Evolutionary conservation across 1,140 invertebrate species (phyloP), one percentile per base, ranked within the genome.

Genomic region (Contarinia nasturtii): DNA sequence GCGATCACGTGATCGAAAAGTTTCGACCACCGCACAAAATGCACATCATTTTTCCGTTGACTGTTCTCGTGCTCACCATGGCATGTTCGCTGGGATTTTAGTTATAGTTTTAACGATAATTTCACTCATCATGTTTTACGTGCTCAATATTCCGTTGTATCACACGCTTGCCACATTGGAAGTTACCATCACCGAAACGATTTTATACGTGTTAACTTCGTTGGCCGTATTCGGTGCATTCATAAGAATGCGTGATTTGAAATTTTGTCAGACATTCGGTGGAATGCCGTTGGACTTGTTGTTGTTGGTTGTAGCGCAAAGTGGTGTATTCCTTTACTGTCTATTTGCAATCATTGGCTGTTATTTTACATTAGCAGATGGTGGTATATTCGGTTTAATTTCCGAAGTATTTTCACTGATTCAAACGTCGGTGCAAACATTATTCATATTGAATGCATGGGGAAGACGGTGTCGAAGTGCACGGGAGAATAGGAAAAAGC

Each of bases 121-220:
- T 47, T 82, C 80, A 20, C 70, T 87, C n/a, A 86, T 87, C 43
- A 80, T 87, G 64, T 89, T 87, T 64, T 87, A 87, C 61, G 83
- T 88, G 0, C 67, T 86, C 11, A 76, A 79, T 46, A 74, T 72
- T 54, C 70, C 75, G 54, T 56, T 69, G 52, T 66, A 76, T 27
- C 68, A 77, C 50, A 41, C 14, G 14, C 33, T 66, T 34, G 81
- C 79, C 1, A 75, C 80, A 50, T 69, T 77, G 33, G 72, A 82
- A 64, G 76, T 82, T 20, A 80, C 79, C 52, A 66, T 81, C 44
- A 77, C 77, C 36, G 80, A 84, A 58, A 59, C 82, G 12, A 61
- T 75, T 44, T 64, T 86, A 2, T 82, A 82, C 58, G 60, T 74
- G 0, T 55, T 75, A 11, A 71, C 68, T 49, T 65, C 71, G 8